phyloP scores from a whole-genome alignment of 1,140 invertebrate species.

The Caenorhabditis remanei region DNA sequence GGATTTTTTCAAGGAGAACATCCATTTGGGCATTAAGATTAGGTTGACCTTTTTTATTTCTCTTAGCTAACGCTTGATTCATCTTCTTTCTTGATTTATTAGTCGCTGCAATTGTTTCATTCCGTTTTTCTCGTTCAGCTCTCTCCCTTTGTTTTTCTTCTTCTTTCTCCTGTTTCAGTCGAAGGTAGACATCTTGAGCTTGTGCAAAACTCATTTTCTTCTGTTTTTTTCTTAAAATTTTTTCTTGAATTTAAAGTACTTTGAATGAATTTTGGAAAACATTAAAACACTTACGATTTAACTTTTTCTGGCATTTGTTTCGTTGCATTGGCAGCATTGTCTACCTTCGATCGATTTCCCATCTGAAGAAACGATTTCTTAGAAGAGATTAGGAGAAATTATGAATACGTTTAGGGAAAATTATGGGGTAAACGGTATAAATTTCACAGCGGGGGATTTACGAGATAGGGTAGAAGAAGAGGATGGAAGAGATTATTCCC shows the following conservation, averaged over 20 bases:
- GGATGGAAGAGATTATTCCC: not conserved
- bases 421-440: slow-evolving; percentile 5
- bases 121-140: slow-evolving; percentile 34
- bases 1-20: slow-evolving; percentile 37
- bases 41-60: slow-evolving; percentile 49
- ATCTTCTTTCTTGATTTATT: slow-evolving; percentile 48
- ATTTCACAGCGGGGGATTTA: not conserved
- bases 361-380: slow-evolving; percentile 33
- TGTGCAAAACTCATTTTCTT: slow-evolving; percentile 36
- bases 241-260: not conserved
- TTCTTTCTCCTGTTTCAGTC: slow-evolving; percentile 42
- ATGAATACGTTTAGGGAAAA: not conserved
- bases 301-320: slow-evolving; percentile 8
- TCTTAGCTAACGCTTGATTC: slow-evolving; percentile 23
- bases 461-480: not conserved
- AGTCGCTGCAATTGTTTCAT: slow-evolving; percentile 34
- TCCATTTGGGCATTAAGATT: slow-evolving; percentile 53
- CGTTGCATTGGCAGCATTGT: not conserved
- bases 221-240: slow-evolving; percentile 6
- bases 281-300: slow-evolving; percentile 12
- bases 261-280: not conserved
- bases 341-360: slow-evolving; percentile 16
- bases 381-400: slow-evolving; percentile 15
- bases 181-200: slow-evolving; percentile 43
- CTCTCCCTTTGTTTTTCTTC: slow-evolving; percentile 36